Conservation (phyloP, 2,113 vertebrate species). For the Climacteris rufus region DNA sequence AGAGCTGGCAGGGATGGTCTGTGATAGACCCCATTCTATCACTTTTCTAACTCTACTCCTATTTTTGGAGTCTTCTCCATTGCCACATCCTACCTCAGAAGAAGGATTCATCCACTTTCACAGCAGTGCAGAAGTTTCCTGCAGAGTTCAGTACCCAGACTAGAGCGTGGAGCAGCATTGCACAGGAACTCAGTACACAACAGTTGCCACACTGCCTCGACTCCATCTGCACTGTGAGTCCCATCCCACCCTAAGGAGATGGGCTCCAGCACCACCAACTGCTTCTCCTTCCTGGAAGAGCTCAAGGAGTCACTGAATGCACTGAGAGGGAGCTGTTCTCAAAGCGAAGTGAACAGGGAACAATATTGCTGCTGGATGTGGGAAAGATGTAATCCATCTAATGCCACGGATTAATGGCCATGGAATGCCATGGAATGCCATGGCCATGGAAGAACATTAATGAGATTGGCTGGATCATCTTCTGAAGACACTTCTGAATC, state of each 20-base stretch:
- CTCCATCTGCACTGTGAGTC: background rate
- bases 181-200: background rate
- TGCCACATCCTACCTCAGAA: background rate
- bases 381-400: background rate
- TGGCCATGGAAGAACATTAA: background rate
- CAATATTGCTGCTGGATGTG: background rate
- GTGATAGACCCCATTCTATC: background rate
- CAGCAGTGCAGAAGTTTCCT: background rate
- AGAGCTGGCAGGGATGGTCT: background rate
- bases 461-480: background rate
- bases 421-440: too few relatives aligned
- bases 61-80: background rate
- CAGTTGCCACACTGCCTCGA: accelerated
- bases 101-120: background rate
- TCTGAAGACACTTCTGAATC: background rate
- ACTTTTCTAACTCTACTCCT: background rate
- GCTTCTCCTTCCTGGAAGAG: background rate
- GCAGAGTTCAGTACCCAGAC: background rate
- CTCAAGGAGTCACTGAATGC: background rate
- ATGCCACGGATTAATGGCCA: background rate
- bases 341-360: background rate
- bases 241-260: background rate
- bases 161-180: background rate
- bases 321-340: background rate
- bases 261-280: background rate